Base-by-base conservation (phyloP, 2,888 invertebrate species). In the Stenodera caucasica region DNA sequence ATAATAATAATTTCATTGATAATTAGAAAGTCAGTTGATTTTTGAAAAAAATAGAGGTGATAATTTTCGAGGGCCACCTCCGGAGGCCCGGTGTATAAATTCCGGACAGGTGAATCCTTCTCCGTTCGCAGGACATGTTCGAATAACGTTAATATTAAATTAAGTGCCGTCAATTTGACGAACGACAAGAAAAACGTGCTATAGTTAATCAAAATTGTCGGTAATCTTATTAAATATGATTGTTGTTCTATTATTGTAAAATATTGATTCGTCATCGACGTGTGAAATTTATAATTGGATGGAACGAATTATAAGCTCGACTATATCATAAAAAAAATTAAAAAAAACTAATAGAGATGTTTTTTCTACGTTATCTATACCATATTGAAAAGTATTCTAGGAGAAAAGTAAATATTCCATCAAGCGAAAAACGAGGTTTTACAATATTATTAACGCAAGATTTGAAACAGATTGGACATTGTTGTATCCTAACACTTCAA, bases 81-180 rank as follows among this genome's bases (percentile, higher is more conserved):
- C 11, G 12, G 21, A 58, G 60, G 65, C 63, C 65, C 65, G 67
- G 63, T 63, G 65, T 54, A 53, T 32, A 45, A 45, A 45, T 21
- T 45, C 55, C 52, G 53, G 60, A 61, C 67, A 67, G 67, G 67
- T 67, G 67, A 52, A 58, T 45, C 49, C 35, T 50, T 32, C 32
- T 7, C 9, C 21, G 11, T 21, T 2, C 7, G 3, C 45, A 45
- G 45, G 45, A 45, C 45, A 45, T 45, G 15, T 59, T 32, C 57
- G 64, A 63, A 60, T 60, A 61, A 61, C 55, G 64, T 66, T 64
- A 65, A 65, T 62, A 60, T 64, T 63, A 67, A 64, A 61, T 66
- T 66, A 66, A 59, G 40, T 53, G 40, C 53, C 51, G 52, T 55
- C 55, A 32, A 35, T 52, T 45, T 37, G 45, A 45, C 11, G 45